phyloP scores from a whole-genome alignment of 37 sponge, comb jelly and placozoan species.

The Trichoplax adhaerens region DNA sequence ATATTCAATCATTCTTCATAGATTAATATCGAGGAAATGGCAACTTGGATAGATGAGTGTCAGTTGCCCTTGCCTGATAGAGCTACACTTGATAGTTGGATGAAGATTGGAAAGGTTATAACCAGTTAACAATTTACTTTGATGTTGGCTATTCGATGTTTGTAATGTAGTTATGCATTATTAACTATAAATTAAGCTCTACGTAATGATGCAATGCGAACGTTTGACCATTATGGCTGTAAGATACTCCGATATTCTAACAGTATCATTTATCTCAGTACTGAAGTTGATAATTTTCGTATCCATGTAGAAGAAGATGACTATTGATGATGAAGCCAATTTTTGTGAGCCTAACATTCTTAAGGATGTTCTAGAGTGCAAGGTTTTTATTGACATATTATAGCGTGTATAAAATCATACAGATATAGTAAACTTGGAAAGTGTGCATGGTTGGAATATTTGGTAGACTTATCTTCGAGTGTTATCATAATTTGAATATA shows the following conservation, averaged over 20 bases:
- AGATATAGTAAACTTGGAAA: not conserved
- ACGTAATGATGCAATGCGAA: not conserved
- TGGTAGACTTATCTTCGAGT: not conserved
- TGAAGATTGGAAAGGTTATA: conserved; percentile 21
- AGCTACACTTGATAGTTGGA: conserved; percentile 32
- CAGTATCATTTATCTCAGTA: not conserved
- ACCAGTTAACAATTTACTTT: no score
- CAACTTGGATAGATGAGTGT: conserved; percentile 36
- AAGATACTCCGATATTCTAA: not conserved
- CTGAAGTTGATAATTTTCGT: not conserved
- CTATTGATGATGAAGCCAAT: conserved; percentile 48
- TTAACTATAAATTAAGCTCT: not conserved
- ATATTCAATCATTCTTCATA: not conserved
- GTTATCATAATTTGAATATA: no score
- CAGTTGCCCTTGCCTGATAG: conserved; percentile 2
- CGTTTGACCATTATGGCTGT: not conserved
- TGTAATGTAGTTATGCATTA: no score
- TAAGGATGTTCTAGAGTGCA: conserved; percentile 31
- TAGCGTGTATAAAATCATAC: no score
- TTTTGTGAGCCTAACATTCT: conserved; percentile 47
- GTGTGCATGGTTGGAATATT: conserved; percentile 9
- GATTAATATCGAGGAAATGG: conserved; percentile 29
- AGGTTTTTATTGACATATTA: conserved; percentile 16
- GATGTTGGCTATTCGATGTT: no score
- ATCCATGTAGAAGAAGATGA: conserved; percentile 28